Evolutionary conservation across 2,888 invertebrate species (phyloP), one percentile per base, ranked within the genome.

Genomic region (Drosophila hamatofila): DNA sequence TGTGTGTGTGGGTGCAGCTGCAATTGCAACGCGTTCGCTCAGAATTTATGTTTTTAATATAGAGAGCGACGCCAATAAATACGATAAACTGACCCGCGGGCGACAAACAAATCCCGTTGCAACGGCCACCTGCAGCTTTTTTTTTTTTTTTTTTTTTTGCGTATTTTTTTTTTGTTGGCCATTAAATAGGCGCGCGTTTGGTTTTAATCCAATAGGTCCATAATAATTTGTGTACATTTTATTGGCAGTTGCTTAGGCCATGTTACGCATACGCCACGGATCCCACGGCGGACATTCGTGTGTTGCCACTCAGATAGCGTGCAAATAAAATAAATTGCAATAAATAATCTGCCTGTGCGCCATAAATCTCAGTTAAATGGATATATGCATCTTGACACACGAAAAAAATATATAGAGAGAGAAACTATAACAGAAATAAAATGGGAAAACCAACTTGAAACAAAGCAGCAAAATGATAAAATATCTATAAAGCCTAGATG

Each of bases 311-410:
- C 81, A 85, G 91, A 88, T 88, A 88, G 90, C 88, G 90, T 76
- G 86, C 78, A 88, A 88, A 88, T 89, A 90, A 90, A 90, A 88
- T 86, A 88, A 88, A 90, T 90, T 90, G 91, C 86, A 88, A 88
- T 90, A 88, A 88, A 88, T 88, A 90, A 88, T 88, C 87, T 74
- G 74, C 67, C 78, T 80, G 78, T 78, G 81, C 79, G 83, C 81
- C 81, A 90, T 88, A 88, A 88, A 88, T 88, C 91, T 88, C 87
- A 73, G 83, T 90, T 83, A 90, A 88, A 88, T 90, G 90, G 91
- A 90, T 90, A 88, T 88, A 90, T 88, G 88, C 91, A 88, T 88
- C 88, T 86, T 86, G 79, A 90, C 88, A 21, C 21, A 41, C 4
- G 5, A 2, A 2, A 41, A 46, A 61, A 39, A 48, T 35, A 11